A percentile compares a stretch with the other conserved stretches of the same genome.
These are phyloP conservation scores for Lepus europaeus DNA, from an alignment of 2,113 vertebrate species.

Conservation along the genomic window DNA sequence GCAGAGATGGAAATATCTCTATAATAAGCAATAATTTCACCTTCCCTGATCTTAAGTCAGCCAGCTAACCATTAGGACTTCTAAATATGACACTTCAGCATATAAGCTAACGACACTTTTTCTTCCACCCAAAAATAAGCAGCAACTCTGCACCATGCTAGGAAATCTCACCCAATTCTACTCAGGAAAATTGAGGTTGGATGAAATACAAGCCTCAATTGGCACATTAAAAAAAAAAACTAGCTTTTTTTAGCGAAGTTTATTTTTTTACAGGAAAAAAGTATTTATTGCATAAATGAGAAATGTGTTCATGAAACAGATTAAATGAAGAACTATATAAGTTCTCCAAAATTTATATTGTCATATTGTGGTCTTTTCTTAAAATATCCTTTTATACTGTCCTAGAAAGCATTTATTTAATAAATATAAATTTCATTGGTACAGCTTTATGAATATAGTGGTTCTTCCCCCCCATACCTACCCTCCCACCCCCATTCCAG, in stretches of 20 bases:
- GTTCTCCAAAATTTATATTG: too few species aligned
- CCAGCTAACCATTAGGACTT: conserved; percentile 65
- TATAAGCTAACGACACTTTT: conserved; percentile 76
- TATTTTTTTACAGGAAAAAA: too few species aligned
- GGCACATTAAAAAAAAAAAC: conserved; percentile 5
- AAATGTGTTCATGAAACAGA: too few species aligned
- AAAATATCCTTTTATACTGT: too few species aligned
- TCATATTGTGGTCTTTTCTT: too few species aligned
- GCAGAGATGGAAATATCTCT: conserved; percentile 58
- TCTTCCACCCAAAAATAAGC: conserved; percentile 78
- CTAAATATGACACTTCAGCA: conserved; percentile 72
- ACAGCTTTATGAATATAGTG: too few species aligned
- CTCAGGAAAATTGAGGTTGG: conserved; percentile 70
- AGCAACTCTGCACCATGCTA: conserved; percentile 67
- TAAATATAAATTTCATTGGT: too few species aligned
- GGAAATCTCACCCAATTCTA: conserved; percentile 73
- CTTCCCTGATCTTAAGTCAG: conserved; percentile 69
- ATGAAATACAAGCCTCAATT: conserved; percentile 75
- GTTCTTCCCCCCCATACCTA: too few species aligned
- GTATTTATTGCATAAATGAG: too few species aligned
- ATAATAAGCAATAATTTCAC: conserved; percentile 77
- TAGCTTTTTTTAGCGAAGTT: conserved; percentile 11
- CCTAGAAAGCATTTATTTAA: too few species aligned
- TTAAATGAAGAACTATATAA: too few species aligned
- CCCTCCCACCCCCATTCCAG: too few species aligned